Base-by-base conservation (phyloP, 2,888 invertebrate genomes). In the Holacanthella duospinosa region DNA sequence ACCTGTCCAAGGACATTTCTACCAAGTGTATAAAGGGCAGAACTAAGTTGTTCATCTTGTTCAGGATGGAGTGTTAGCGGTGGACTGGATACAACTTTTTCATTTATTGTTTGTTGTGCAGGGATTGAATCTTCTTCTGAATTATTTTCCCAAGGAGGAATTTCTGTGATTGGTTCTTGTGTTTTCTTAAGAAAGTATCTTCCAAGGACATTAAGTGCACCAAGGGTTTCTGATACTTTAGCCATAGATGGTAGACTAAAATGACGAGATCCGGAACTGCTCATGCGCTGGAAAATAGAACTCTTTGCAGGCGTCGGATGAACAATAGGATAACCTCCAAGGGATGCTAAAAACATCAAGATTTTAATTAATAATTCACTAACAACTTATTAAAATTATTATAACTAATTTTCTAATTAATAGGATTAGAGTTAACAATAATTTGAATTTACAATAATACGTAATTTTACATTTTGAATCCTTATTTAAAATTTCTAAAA, bases 181-280 rank as follows among this genome's bases (percentile, higher is more conserved):
- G 86, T 89, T 82, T 89, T 88, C 74, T 89, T 89, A 0, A 92
- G 88, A 69, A 92, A 81, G 75, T 88, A 89, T 75, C 86, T 85
- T 0, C 91, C 91, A 0, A 92, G 87, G 1, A 90, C 89, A 71
- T 91, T 91, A 21, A 92, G 81, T 2, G 91, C 91, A 36, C 90
- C 90, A 2, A 84, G 75, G 1, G 84, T 84, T 75, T 84, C 84
- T 1, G 82, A 65, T 2, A 74, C 73, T 53, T 67, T 69, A 19
- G 63, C 62, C 64, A 74, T 72, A 25, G 73, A 64, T 4, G 73
- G 73, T 2, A 73, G 60, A 48, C 64, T 64, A 44, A 73, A 66
- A 29, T 71, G 65, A 25, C 66, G 55, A 29, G 64, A 43, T 29
- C 64, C 60, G 25, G 55, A 55, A 12, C 29, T 62, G 4, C 29